Conservation (phyloP, 2,113 vertebrate genomes). For the Alouatta palliata region DNA sequence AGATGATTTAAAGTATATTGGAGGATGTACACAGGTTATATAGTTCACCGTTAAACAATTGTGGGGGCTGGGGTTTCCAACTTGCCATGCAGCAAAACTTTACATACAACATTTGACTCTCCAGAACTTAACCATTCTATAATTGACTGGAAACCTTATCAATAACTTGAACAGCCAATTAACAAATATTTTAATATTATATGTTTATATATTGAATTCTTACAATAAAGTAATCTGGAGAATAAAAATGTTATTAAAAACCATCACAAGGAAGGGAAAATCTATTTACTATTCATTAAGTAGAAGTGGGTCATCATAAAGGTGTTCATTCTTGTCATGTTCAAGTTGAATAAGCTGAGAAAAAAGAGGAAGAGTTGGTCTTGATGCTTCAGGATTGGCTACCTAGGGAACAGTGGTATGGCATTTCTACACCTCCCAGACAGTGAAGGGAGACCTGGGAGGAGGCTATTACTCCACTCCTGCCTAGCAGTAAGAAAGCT, state of each 20-base stretch:
- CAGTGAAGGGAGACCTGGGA: neutral
- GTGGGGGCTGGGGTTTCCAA: neutral
- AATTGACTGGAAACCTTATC: neutral
- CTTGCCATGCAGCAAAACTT: neutral
- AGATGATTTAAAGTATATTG: neutral
- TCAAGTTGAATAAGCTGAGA: neutral
- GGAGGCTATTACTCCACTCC: neutral
- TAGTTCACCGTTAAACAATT: neutral
- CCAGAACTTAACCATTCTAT: neutral
- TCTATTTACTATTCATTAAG: neutral
- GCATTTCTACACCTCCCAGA: neutral
- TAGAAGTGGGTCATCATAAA: neutral
- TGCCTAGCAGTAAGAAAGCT: neutral
- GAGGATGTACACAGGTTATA: neutral
- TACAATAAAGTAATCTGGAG: neutral
- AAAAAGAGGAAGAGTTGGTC: neutral
- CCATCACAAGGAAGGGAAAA: neutral
- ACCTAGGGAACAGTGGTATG: neutral
- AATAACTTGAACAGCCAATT: neutral
- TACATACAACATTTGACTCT: neutral
- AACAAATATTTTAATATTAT: neutral
- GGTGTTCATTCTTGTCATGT: neutral
- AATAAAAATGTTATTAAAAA: neutral
- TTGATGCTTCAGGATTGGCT: neutral
- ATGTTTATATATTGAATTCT: neutral